Evolutionary conservation across 2,113 vertebrate genomes (phyloP).

Genomic region (Heptranchias perlo): DNA sequence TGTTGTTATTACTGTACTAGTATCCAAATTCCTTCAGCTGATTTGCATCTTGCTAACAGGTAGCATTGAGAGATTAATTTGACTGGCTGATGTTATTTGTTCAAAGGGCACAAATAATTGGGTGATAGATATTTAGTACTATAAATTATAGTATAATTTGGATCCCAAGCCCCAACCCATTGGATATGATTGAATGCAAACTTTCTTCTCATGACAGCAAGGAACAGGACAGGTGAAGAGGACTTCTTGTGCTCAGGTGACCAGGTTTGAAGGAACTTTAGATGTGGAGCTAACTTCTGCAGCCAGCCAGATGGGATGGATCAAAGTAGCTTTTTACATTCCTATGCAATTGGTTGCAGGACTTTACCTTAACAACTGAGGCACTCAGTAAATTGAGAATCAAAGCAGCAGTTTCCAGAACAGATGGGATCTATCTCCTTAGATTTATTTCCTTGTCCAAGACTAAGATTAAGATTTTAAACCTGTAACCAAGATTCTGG

Average conservation of each 20-base stretch:
- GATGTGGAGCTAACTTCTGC: not conserved
- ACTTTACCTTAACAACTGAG: not conserved
- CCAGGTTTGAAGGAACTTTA: not conserved
- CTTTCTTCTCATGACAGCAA: too few relatives aligned
- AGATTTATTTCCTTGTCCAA: too few relatives aligned
- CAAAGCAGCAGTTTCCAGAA: too few relatives aligned
- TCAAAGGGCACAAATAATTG: not conserved
- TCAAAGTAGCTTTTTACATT: not conserved
- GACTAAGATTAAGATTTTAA: too few relatives aligned
- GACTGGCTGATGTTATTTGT: not conserved
- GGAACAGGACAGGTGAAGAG: not conserved
- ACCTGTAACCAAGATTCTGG: too few relatives aligned
- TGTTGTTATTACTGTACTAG: not conserved
- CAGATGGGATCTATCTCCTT: too few relatives aligned
- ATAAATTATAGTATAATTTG: not conserved
- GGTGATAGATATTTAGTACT: not conserved
- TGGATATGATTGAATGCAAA: not conserved
- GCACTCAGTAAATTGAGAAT: not conserved
- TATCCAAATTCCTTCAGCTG: not conserved
- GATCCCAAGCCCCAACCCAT: not conserved
- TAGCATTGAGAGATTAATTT: not conserved
- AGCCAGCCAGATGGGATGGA: not conserved
- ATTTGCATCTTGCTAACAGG: not conserved
- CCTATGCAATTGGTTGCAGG: not conserved
- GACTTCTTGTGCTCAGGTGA: not conserved